These are phyloP conservation scores for Reticulitermes speratus DNA, from an alignment of 1,140 invertebrate species.

Conservation along the genomic window DNA sequence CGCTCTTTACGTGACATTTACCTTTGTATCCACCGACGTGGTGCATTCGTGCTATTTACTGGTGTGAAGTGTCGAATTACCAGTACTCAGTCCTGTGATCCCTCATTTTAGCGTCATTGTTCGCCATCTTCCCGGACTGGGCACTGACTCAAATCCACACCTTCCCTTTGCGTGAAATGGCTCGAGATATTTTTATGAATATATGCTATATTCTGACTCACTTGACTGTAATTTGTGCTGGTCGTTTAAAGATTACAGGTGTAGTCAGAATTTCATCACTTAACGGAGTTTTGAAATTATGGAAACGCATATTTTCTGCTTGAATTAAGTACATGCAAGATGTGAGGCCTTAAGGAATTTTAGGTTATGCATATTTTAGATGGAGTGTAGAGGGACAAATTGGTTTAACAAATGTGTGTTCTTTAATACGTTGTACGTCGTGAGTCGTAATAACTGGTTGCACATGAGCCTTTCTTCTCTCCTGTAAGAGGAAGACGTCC, in stretches of 20 bases:
- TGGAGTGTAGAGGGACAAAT: too few relatives aligned
- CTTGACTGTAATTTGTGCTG: not conserved
- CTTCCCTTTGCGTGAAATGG: not conserved
- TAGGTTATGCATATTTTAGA: too few relatives aligned
- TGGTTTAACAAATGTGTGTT: too few relatives aligned
- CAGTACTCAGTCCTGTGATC: not conserved
- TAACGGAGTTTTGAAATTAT: not conserved
- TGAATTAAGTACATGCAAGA: not conserved
- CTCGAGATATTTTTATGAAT: not conserved
- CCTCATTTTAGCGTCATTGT: not conserved
- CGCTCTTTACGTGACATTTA: too few relatives aligned
- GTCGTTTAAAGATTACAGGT: not conserved
- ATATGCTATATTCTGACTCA: not conserved
- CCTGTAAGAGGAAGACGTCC: too few relatives aligned
- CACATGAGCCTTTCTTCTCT: too few relatives aligned
- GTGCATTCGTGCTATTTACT: not conserved
- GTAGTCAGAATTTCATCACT: not conserved
- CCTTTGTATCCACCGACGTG: too few relatives aligned
- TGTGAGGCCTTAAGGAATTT: too few relatives aligned
- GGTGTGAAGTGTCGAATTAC: not conserved
- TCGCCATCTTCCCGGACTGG: not conserved
- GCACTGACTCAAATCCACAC: not conserved
- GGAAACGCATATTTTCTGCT: not conserved
- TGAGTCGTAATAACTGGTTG: too few relatives aligned
- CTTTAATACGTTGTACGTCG: too few relatives aligned